Conservation (phyloP, 2,113 vertebrate genomes). For the Saccopteryx bilineata region DNA sequence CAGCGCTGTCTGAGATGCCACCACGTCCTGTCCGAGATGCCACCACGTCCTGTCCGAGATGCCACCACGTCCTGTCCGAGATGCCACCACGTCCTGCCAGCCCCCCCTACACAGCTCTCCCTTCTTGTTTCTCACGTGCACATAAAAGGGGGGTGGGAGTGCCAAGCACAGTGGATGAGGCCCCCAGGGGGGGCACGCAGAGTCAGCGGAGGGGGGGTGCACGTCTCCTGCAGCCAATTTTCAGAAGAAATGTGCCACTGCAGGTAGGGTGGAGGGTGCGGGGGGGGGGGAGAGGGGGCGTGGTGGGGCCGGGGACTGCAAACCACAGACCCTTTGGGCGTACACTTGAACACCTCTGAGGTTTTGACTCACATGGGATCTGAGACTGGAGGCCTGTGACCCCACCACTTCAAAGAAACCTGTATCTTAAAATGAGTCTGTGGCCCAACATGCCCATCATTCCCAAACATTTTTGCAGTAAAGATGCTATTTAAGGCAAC, state of each 20-base stretch:
- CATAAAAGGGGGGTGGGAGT: constrained; percentile 58
- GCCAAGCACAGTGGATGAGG: too few species aligned
- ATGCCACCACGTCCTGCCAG: constrained; percentile 71
- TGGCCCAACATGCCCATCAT: neutral
- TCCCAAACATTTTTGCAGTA: neutral
- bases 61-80: constrained; percentile 58
- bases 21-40: constrained; percentile 54
- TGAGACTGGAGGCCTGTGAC: neutral
- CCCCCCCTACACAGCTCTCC: constrained; percentile 65
- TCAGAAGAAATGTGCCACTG: neutral
- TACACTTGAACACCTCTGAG: neutral
- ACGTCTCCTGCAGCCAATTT: constrained; percentile 65
- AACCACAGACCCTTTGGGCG: neutral
- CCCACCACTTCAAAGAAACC: neutral
- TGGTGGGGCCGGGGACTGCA: too few species aligned
- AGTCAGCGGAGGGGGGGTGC: constrained; percentile 25
- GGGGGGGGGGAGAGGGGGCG: neutral
- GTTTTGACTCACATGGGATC: neutral
- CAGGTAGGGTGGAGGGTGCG: neutral
- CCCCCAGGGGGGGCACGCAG: neutral
- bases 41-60: constrained; percentile 52
- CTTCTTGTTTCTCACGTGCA: constrained; percentile 64
- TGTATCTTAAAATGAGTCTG: neutral
- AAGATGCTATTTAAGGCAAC: neutral
- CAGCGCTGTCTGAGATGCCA: constrained; percentile 65